Evolutionary conservation across 92 coral and sea anemone species (phyloP), one percentile per base, ranked within the genome.

Genomic region (Heliopora coerulea): DNA sequence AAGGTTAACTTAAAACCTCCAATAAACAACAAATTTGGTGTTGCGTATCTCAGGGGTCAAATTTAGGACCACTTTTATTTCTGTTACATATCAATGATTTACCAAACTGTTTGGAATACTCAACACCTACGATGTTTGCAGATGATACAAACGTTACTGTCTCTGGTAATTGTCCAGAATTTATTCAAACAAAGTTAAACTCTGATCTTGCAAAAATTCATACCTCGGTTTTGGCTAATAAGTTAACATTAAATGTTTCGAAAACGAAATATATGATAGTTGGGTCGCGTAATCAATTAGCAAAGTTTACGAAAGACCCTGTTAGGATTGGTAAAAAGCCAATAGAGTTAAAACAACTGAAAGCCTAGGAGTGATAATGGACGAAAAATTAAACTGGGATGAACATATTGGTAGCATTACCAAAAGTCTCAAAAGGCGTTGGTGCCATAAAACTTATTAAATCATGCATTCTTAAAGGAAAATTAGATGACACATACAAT

Each of bases 281-380:
- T 62, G 49, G 49, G 3, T 30, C 21, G 15, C 39, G 42, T 30
- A 26, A 62, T 18, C 39, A 33, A 19, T 13, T 62, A 30, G 33
- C 20, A 11, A 62, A 62, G 17, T 29, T 62, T 62, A 62, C 44
- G 3, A 25, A 62, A 30, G 69, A 62, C 34, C 69, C 69, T 25
- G 33, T 62, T 62, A 35, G n/a, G 21, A 61, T 62, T 8, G 49
- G 3, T 40, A 7, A 25, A 19, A 33, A 40, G 33, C 48, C 69
- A 26, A 40, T 33, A 18, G 69, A 61, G 67, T 61, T 11, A 61
- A 30, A 33, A 30, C 77, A 1, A 31, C 62, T 26, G 69, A 68
- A 70, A 59, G 79, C 30, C n/a, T 69, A 19, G 83, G 83, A 21
- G 68, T 69, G 13, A 18, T 46, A 33, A 68, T 79, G 1, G 79